Evolutionary conservation across 2,113 vertebrate species (phyloP), one percentile per base, ranked within the genome.

Genomic region (Axis porcinus): DNA sequence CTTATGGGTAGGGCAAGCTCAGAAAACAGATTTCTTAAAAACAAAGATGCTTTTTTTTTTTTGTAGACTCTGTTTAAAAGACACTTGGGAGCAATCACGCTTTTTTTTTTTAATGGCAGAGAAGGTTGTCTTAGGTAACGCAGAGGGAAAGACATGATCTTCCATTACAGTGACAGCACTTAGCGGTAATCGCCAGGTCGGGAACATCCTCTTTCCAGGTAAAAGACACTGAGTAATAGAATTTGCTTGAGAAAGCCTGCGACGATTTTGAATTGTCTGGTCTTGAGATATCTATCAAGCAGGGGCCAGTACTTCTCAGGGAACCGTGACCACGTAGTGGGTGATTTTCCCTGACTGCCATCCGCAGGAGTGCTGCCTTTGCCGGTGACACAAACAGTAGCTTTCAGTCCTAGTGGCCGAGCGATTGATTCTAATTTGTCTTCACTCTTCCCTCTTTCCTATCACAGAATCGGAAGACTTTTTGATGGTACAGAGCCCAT

Each of bases 401-500:
- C 89, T 96, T 62, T 74, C 87, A 67, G 89, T 57, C 47, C 64
- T 7, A 4, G 67, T 11, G 52, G 17, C 94, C 92, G 52, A 95
- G 50, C 78, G 30, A 1, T 67, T 55, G 88, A 78, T 97, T 94
- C 97, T 96, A 97, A 97, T 97, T 97, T 98, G 91, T 98, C 96
- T 78, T 95, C 98, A 90, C 70, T 28, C 0, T 97, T 98, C 21
- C 91, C 27, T 97, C 91, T 97, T 98, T 99, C 97, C 98, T 87
- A 89, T 98, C 98, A 86, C 98, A 99, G 99, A 99, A 99, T 99
- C 67, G 99, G 99, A 60, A 99, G 99, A 96, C 99, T 99, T 98
- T 99, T 99, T 83, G 99, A 99, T 99, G 99, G 99, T 98, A 99
- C 99, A 16, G 99, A 99, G 98, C 99, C 99, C 97, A 99, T 99